These are phyloP conservation scores for Pseudotriccus pelzelni DNA, from an alignment of 2,797 vertebrate genomes.

Conservation along the genomic window DNA sequence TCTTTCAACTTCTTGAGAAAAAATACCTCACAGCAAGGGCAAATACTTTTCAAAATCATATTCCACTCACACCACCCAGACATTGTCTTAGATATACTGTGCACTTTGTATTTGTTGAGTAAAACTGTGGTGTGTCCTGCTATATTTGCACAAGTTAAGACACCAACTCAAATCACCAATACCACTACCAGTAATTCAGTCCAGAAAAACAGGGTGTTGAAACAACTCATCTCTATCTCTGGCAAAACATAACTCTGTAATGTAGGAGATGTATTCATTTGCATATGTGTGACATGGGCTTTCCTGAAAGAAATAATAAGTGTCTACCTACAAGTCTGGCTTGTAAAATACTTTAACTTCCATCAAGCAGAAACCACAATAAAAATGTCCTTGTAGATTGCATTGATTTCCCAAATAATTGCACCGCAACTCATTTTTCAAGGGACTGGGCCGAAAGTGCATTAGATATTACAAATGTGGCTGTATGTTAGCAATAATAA, in stretches of 20 bases:
- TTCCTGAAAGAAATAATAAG: neutral
- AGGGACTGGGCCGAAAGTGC: neutral
- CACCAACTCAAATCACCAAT: neutral
- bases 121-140: neutral
- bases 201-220: neutral
- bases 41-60: neutral
- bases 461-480: neutral
- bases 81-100: neutral
- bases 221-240: neutral
- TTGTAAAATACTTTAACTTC: neutral
- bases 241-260: neutral
- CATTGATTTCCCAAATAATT: conserved; percentile 23
- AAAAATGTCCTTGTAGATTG: neutral
- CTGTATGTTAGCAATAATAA: neutral
- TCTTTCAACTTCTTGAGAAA: neutral
- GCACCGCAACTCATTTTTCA: neutral
- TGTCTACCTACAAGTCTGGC: neutral
- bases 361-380: neutral
- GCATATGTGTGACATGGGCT: neutral
- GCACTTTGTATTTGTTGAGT: neutral
- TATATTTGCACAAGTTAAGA: neutral
- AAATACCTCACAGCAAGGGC: neutral
- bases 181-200: neutral
- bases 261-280: neutral
- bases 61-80: neutral